Conservation (phyloP, 2,797 vertebrate species). For the Pantherophis vulpinus region DNA sequence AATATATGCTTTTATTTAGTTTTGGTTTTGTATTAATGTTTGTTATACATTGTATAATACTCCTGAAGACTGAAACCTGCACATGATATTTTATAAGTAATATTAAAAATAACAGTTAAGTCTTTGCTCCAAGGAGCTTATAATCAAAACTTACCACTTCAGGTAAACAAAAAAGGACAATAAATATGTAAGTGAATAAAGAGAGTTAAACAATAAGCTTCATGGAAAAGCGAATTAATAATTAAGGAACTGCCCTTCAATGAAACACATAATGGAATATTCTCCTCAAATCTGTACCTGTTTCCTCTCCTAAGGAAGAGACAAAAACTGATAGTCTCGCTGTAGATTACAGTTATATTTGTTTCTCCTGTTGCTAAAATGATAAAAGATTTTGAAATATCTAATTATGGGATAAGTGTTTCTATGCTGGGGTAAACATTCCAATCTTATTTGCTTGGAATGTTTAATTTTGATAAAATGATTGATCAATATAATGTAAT, state of each 20-base stretch:
- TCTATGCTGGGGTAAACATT: background rate
- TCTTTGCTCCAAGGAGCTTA: background rate
- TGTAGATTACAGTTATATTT: background rate
- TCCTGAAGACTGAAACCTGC: background rate
- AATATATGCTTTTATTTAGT: background rate
- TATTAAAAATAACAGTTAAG: background rate
- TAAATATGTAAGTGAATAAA: background rate
- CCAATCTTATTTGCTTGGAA: background rate
- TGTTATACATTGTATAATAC: background rate
- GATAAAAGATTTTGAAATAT: background rate
- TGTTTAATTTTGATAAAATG: background rate
- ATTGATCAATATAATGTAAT: background rate
- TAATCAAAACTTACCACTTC: background rate
- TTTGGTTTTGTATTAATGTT: background rate
- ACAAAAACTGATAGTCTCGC: background rate
- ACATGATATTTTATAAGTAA: background rate
- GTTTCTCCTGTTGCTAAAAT: background rate
- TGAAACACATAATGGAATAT: background rate
- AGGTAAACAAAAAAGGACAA: background rate
- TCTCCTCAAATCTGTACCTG: background rate
- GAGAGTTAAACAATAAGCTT: background rate
- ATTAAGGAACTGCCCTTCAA: background rate
- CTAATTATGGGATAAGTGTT: background rate
- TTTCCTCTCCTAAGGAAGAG: background rate
- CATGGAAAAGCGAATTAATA: background rate